Percentiles rank a stretch among this genome's conserved stretches.
Conservation (phyloP, 2,797 vertebrate species). For the Pipistrellus kuhlii region DNA sequence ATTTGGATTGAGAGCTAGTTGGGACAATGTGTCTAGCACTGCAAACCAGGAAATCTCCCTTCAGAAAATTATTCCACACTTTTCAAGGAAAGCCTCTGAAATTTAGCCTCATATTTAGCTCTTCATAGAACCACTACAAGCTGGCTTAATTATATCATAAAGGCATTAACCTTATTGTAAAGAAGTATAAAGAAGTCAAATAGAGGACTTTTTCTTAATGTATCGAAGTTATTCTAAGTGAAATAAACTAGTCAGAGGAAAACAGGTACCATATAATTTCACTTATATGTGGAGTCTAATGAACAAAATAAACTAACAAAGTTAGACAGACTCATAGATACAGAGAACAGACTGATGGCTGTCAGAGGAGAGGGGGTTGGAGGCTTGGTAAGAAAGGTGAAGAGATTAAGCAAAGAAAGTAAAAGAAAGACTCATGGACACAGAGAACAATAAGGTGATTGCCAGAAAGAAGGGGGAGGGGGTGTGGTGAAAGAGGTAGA, state of each 20-base stretch:
- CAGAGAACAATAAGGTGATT: background rate
- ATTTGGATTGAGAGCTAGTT: slow-evolving; percentile 15
- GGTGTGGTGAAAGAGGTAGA: background rate
- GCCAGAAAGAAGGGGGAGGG: background rate
- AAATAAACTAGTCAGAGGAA: background rate
- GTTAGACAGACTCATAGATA: background rate
- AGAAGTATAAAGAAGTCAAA: background rate
- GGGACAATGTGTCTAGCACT: background rate
- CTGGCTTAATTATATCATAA: background rate
- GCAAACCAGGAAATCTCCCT: background rate
- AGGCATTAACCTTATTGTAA: background rate
- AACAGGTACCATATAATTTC: background rate
- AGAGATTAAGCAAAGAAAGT: background rate
- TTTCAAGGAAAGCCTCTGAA: slow-evolving; percentile 6
- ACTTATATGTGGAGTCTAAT: background rate
- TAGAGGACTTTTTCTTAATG: background rate
- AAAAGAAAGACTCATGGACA: background rate
- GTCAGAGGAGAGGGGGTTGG: background rate
- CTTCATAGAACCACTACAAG: background rate
- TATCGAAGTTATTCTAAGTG: background rate
- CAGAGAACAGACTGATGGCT: background rate
- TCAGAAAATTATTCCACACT: background rate
- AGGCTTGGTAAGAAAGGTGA: background rate
- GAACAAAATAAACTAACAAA: background rate
- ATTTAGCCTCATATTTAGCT: slow-evolving; percentile 6